Evolutionary conservation across 2,797 vertebrate species (phyloP).

Genomic region (Petrocephalus schoutedeni): DNA sequence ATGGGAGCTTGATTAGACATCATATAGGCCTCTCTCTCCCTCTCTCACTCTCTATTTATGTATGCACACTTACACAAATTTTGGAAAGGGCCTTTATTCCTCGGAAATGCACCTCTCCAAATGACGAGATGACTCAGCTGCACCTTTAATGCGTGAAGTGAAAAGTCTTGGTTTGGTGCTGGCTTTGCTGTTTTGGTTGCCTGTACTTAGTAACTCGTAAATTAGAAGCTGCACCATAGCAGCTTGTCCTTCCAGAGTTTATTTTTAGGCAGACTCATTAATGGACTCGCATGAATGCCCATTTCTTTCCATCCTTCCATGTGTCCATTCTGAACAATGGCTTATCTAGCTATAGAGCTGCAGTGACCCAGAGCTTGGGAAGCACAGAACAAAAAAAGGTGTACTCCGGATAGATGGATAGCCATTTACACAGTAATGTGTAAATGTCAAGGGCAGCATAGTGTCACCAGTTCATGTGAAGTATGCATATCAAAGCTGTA

Average conservation of each 20-base stretch:
- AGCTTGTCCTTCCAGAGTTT: not conserved
- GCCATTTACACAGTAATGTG: not conserved
- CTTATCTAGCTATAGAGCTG: not conserved
- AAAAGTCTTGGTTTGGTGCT: not conserved
- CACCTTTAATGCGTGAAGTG: not conserved
- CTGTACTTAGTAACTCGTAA: not conserved
- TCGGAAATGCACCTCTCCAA: not conserved
- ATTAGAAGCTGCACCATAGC: not conserved
- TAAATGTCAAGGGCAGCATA: not conserved
- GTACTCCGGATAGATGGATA: not conserved
- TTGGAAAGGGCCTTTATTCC: not conserved
- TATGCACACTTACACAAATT: not conserved
- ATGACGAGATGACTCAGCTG: not conserved
- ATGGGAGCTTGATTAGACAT: not conserved
- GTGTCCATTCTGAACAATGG: not conserved
- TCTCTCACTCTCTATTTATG: too few relatives aligned
- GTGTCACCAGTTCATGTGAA: not conserved
- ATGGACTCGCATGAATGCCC: conserved; percentile 6
- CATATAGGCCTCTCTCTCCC: not conserved
- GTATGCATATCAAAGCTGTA: not conserved
- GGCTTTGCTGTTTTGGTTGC: not conserved
- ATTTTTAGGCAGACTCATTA: conserved; percentile 12
- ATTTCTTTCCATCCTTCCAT: conserved; percentile 7
- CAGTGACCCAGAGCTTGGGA: not conserved
- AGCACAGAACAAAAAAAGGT: not conserved